Conservation (phyloP, 2,113 vertebrate species). For the Pterophyllum scalare region DNA sequence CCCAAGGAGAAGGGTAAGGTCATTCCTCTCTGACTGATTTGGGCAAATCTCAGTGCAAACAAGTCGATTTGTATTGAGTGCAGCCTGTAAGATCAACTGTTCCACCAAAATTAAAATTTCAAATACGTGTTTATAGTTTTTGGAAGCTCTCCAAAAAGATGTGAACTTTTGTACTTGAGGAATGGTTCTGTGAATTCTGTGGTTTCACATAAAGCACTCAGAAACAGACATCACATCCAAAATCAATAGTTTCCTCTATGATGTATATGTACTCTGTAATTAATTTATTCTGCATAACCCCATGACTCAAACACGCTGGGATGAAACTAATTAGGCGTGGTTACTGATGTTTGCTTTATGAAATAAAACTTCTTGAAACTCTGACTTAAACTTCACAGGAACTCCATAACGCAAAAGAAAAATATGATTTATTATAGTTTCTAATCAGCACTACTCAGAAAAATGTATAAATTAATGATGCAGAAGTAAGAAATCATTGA, state of each 20-base stretch:
- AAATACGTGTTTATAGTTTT: not conserved
- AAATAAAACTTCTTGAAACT: conserved; percentile 4
- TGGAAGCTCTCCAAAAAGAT: not conserved
- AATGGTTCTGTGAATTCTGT: not conserved
- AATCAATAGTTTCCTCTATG: conserved; percentile 19
- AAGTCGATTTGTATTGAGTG: conserved; percentile 11
- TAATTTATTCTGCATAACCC: conserved; percentile 11
- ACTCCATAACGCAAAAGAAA: accelerated
- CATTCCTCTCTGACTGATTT: conserved; percentile 38
- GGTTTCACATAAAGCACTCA: conserved; percentile 15
- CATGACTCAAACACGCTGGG: conserved; percentile 7
- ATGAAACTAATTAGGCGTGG: conserved; percentile 29
- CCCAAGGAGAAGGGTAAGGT: conserved; percentile 18
- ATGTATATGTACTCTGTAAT: conserved; percentile 33
- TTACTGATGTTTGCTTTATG: conserved; percentile 24
- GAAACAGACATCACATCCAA: conserved; percentile 18
- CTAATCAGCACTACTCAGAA: not conserved
- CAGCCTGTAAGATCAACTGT: not conserved
- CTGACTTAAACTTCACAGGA: conserved; percentile 12
- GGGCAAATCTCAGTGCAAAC: conserved; percentile 19
- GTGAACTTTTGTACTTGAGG: conserved; percentile 38
- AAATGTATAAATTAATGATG: not conserved
- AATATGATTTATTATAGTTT: conserved; percentile 13
- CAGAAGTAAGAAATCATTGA: not conserved
- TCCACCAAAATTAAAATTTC: not conserved